Base-by-base conservation (phyloP, 2,797 vertebrate species). In the Pseudopleuronectes americanus region DNA sequence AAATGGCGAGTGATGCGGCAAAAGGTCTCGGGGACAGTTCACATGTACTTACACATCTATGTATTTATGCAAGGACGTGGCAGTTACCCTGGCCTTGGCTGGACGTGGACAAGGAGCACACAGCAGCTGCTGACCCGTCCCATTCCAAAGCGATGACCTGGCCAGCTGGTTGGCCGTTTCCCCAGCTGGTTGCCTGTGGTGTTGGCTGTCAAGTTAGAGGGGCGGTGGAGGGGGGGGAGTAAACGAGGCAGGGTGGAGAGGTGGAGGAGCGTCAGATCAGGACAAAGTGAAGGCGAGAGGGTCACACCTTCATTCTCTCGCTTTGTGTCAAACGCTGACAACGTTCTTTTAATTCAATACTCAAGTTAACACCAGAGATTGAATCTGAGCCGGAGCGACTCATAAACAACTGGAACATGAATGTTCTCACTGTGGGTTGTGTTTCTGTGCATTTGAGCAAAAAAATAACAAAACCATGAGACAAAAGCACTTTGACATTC, bases 1-100 rank as follows among this genome's bases (percentile, higher is more conserved):
- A 71, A 81, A 78, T 63, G 77, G 56, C 63, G 84, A 86, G 62
- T 84, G 82, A 88, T 76, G 83, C 38, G 33, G 70, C 85, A 91
- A 80, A 89, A 89, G 89, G 85, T 85, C 84, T 82, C 14, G 57
- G 64, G 84, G 83, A 84, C 84, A 76, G 54, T 74, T 85, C 69
- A n/a, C 63, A 51, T 75, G 45, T 71, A 87, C 84, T 85, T 76
- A 87, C 87, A 83, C 76, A 82, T 87, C 71, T 65, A 79, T 79
- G 83, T 81, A 85, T 89, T 88, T 90, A 87, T 89, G 81, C 89
- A 83, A 76, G 84, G 75, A 62, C 71, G 58, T 64, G 73, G 75
- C 83, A 64, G 71, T 75, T 86, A 64, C 71, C 68, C 62, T 73
- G 82, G 74, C 71, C 76, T 66, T 45, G 68, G 61, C 75, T 71